These are phyloP conservation scores for Apocheima hispidaria DNA, from an alignment of 2,888 invertebrate species.

Conservation along the genomic window DNA sequence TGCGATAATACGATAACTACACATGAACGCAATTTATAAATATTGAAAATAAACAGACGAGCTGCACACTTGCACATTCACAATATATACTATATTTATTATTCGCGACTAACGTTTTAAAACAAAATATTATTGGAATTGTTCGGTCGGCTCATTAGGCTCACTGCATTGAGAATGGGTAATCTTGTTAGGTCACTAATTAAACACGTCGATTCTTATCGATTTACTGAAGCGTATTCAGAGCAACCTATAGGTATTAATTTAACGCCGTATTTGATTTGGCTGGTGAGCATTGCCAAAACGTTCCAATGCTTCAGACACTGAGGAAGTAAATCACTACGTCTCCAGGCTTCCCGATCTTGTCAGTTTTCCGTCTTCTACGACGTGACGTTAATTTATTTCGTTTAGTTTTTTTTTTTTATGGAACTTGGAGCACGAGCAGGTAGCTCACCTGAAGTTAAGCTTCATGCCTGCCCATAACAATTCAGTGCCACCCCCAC, in stretches of 20 bases:
- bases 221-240: neutral
- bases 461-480: no score
- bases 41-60: conserved; percentile 34
- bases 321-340: no score
- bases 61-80: neutral
- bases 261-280: neutral
- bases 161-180: neutral
- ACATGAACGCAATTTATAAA: conserved; percentile 30
- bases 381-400: no score
- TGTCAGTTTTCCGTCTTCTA: no score
- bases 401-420: no score
- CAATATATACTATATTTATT: neutral
- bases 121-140: conserved; percentile 1
- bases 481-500: no score
- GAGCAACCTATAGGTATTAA: neutral
- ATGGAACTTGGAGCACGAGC: no score
- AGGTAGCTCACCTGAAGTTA: no score
- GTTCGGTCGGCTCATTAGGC: neutral
- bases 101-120: neutral
- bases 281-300: no score
- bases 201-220: conserved; percentile 17
- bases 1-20: neutral
- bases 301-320: no score
- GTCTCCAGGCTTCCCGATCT: no score
- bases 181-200: conserved; percentile 19